phyloP scores from a whole-genome alignment of 2,797 vertebrate species.

The Coccyzus lansbergi region DNA sequence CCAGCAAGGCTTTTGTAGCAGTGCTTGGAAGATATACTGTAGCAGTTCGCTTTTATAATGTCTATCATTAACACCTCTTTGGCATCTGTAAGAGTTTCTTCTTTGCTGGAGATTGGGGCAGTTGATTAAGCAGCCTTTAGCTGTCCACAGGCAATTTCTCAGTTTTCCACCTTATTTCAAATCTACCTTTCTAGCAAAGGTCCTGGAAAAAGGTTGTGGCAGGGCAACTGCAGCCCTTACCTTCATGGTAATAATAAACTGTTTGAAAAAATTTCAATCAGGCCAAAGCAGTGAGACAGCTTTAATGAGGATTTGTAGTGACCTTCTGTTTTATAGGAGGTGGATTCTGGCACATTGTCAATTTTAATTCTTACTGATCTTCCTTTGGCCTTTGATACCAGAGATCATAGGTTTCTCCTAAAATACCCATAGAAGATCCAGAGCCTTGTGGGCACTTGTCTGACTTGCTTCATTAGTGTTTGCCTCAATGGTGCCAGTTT shows the following conservation, averaged over 20 bases:
- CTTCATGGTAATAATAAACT: constrained; percentile 67
- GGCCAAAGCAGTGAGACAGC: constrained; percentile 61
- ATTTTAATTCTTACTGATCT: constrained; percentile 77
- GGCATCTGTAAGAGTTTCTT: constrained; percentile 59
- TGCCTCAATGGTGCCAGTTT: constrained; percentile 60
- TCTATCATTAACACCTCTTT: constrained; percentile 71
- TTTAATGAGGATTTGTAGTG: constrained; percentile 79
- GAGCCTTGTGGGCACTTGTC: constrained; percentile 44
- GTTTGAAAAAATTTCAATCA: constrained; percentile 71
- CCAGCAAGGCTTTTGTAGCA: constrained; percentile 65
- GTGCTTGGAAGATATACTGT: constrained; percentile 57
- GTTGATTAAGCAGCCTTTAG: constrained; percentile 73
- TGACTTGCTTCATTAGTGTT: constrained; percentile 68
- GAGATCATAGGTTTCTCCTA: constrained; percentile 70
- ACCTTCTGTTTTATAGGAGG: constrained; percentile 76
- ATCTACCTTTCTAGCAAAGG: constrained; percentile 65
- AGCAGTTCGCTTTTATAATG: constrained; percentile 66
- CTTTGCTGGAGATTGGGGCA: constrained; percentile 64
- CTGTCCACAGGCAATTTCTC: constrained; percentile 60
- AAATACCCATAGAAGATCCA: constrained; percentile 57
- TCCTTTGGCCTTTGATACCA: constrained; percentile 71
- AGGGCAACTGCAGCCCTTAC: constrained; percentile 69
- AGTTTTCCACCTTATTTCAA: constrained; percentile 66
- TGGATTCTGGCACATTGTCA: constrained; percentile 70
- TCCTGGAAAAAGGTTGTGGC: constrained; percentile 60